Base-by-base conservation (phyloP, 1,140 invertebrate species). In the Plectus sambesii region DNA sequence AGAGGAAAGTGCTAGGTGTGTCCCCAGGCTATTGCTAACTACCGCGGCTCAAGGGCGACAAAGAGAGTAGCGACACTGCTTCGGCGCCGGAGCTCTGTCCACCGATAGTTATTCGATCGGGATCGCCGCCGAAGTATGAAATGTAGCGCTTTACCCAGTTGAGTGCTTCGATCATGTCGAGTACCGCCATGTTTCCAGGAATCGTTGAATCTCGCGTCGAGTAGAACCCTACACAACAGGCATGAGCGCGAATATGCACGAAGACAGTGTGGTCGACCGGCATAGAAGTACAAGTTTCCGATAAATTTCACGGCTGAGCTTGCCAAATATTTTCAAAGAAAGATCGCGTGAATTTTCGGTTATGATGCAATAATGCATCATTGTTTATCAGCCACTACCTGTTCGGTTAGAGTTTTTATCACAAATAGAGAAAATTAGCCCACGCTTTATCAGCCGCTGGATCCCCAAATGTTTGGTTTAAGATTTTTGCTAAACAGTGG, bases 71-170 rank as follows among this genome's bases (percentile, higher is more conserved):
- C 4, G 40, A 30, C 2, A 78, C 74, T 55, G 75, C 76, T 17
- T 75, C 75, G 17, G 78, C 79, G 2, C 79, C 79, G 4, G 78
- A 74, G 0, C 76, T 77, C 67, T 83, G 79, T 1, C 83, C 83
- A 42, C 81, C 72, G 1, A 85, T 60, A 0, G 82, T 84, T 0
- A 85, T 72, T 25, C 75, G 71, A n/a, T 74, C 69, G 0, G 77
- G 73, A 70, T 84, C 80, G 4, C 82, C 82, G 2, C 82, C 81
- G 60, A 84, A 84, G n/a, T 74, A 69, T n/a, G 68, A 69, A 29
- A 83, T 81, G 66, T 84, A 82, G 41, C 78, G 73, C 41, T 76
- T 69, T 2, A 83, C 70, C 82, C 82, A 85, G 9, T 78, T 57
- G 12, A 85, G 58, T 1, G 80, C 81, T 44, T 81, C 62, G 51